Base-by-base conservation (phyloP, 1,140 invertebrate genomes). In the Aporrectodea caliginosa region DNA sequence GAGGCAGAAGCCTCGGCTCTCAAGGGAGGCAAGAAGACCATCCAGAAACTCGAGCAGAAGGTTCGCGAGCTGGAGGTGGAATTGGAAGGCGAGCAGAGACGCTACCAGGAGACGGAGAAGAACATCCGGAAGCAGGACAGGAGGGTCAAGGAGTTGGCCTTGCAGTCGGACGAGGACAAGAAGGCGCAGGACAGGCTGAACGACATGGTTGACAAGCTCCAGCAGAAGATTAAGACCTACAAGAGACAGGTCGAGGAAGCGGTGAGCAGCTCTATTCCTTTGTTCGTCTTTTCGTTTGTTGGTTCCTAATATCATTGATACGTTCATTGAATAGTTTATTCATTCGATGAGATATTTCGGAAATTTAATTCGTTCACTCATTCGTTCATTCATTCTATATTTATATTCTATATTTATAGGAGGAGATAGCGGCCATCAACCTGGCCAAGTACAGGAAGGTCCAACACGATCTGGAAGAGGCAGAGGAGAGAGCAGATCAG, bases 211-310 rank as follows among this genome's bases (percentile, higher is more conserved):
- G 97, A 99, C 91, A 98, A 98, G 92, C 92, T 99, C 76, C 96
- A 98, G 91, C 94, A 96, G 90, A 99, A 99, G 92, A 98, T 99
- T 91, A 98, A 98, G 92, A 96, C 94, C 82, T 98, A 98, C 93
- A 98, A 98, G 93, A 94, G 96, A 90, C 97, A 98, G 92, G 97
- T 98, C 86, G 97, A 98, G 88, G 97, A 99, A 89, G 96, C 97
- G 83, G 91, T 92, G 87, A 89, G 90, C n/a, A n/a, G n/a, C n/a
- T n/a, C n/a, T n/a, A n/a, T n/a, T n/a, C n/a, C n/a, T n/a, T n/a
- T n/a, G n/a, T n/a, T n/a, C n/a, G n/a, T n/a, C n/a, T n/a, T n/a
- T n/a, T n/a, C n/a, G n/a, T n/a, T n/a, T n/a, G n/a, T n/a, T n/a
- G n/a, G n/a, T n/a, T n/a, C n/a, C n/a, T n/a, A n/a, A n/a, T n/a